Conservation (phyloP, 1,140 invertebrate genomes). For the Calephelis virginiensis region DNA sequence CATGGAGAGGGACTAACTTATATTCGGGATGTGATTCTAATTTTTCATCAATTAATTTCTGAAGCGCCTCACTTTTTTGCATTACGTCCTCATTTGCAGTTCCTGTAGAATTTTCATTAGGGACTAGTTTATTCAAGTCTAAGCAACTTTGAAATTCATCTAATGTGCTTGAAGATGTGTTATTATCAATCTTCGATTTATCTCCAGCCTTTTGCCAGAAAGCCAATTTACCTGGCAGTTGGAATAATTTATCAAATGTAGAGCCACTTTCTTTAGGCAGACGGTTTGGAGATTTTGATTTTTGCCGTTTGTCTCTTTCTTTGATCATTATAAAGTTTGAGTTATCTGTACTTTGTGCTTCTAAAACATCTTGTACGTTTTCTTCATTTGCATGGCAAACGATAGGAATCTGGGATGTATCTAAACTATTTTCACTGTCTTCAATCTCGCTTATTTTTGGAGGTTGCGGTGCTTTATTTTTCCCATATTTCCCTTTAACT, state of each 20-base stretch:
- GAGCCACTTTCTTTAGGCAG: slow-evolving; percentile 42
- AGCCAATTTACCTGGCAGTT: slow-evolving; percentile 70
- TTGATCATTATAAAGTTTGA: not conserved
- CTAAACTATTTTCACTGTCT: not conserved
- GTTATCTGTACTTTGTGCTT: not conserved
- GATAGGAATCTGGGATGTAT: not conserved
- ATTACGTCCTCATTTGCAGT: slow-evolving; percentile 25
- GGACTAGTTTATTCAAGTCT: slow-evolving; percentile 35
- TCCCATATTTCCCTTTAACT: slow-evolving; percentile 67
- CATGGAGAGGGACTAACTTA: slow-evolving; percentile 56
- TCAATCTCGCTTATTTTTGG: slow-evolving; percentile 31
- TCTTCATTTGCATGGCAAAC: not conserved
- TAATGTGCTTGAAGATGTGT: slow-evolving; percentile 45
- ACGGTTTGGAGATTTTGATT: slow-evolving; percentile 55
- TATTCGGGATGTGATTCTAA: slow-evolving; percentile 66
- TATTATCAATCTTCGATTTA: slow-evolving; percentile 49
- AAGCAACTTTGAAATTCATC: slow-evolving; percentile 50
- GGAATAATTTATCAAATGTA: slow-evolving; percentile 66
- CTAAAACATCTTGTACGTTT: slow-evolving; percentile 2
- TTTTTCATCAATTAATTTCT: slow-evolving; percentile 66
- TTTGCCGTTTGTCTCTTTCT: slow-evolving; percentile 32
- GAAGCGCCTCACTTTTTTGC: slow-evolving; percentile 58
- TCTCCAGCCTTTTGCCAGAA: slow-evolving; percentile 73
- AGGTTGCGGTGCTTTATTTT: slow-evolving; percentile 68
- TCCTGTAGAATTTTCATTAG: slow-evolving; percentile 21